Base-by-base conservation (phyloP, 2,888 invertebrate species). In the Adelphocoris suturalis region DNA sequence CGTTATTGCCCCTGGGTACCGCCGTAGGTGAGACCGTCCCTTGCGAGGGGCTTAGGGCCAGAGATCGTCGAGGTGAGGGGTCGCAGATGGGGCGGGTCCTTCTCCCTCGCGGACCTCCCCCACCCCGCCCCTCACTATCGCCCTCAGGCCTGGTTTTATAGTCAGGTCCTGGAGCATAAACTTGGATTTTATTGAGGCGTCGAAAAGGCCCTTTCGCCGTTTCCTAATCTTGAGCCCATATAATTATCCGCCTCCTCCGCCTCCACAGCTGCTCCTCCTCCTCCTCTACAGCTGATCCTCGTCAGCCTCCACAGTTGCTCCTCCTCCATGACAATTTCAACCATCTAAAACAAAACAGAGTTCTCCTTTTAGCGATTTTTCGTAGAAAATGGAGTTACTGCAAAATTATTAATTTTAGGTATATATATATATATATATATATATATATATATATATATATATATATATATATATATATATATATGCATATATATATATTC, bases 171-270 rank as follows among this genome's bases (percentile, higher is more conserved):
- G 5, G 68, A 27, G 68, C 23, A 68, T 68, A 68, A 68, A 68
- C 68, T 68, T 68, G 68, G 68, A 68, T 68, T 68, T 68, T 68
- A 68, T 68, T 68, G 68, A 9, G 68, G 68, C 68, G 68, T n/a
- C 68, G 68, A 68, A 68, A 68, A 23, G 68, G 16, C 23, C 68
- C 68, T 68, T 68, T 68, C 68, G 11, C 68, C 68, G 23, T 68
- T 68, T 68, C 68, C 68, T 68, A 68, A 68, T 68, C 68, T 68
- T 11, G 23, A 23, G 23, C 68, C 68, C 27, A 68, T 13, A 68
- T 68, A 23, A 68, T 68, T 12, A 68, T 68, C 57, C 5, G n/a
- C 14, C 37, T 7, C 37, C 37, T 37, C 7, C 37, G 37, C 7
- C 2, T 37, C 37, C 37, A n/a, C 37, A 4, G 2, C 37, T 37